Evolutionary conservation across 2,113 vertebrate species (phyloP).

Genomic region (Caranx melampygus): DNA sequence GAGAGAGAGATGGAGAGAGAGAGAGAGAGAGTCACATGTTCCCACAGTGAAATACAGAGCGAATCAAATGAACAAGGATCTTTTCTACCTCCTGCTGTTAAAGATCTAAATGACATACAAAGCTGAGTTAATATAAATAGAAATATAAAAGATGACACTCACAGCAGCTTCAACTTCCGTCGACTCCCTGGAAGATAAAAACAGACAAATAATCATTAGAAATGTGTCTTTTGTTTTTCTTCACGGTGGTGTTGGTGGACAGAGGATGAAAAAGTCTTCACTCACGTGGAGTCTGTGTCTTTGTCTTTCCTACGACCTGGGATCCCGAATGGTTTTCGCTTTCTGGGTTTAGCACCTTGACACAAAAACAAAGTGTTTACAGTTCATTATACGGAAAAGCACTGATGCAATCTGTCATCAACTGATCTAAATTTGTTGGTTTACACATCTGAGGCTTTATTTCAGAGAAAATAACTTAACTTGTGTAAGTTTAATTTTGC

Average conservation of each 20-base stretch:
- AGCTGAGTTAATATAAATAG: not conserved
- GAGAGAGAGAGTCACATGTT: slow-evolving; percentile 18
- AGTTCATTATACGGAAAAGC: not conserved
- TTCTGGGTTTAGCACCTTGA: slow-evolving; percentile 92
- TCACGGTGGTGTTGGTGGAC: not conserved
- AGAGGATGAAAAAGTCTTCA: slow-evolving; percentile 41
- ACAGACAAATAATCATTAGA: not conserved
- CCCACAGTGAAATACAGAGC: slow-evolving; percentile 1
- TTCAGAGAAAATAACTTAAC: not conserved
- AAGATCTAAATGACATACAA: not conserved
- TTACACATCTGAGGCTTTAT: not conserved
- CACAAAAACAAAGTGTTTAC: slow-evolving; percentile 15
- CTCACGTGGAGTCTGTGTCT: slow-evolving; percentile 95
- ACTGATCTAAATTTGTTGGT: not conserved
- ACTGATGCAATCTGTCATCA: not conserved
- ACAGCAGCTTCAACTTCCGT: slow-evolving; percentile 95
- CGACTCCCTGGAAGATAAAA: slow-evolving; percentile 81
- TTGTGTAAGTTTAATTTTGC: not conserved
- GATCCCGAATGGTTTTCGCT: slow-evolving; percentile 93
- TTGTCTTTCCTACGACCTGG: slow-evolving; percentile 96
- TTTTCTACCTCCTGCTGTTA: slow-evolving; percentile 43
- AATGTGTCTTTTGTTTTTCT: no score
- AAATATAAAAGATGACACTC: slow-evolving; percentile 80
- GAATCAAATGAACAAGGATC: slow-evolving; percentile 4
- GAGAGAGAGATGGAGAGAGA: not conserved